Conservation (phyloP, 2,888 invertebrate species). For the Rhagonycha lutea region DNA sequence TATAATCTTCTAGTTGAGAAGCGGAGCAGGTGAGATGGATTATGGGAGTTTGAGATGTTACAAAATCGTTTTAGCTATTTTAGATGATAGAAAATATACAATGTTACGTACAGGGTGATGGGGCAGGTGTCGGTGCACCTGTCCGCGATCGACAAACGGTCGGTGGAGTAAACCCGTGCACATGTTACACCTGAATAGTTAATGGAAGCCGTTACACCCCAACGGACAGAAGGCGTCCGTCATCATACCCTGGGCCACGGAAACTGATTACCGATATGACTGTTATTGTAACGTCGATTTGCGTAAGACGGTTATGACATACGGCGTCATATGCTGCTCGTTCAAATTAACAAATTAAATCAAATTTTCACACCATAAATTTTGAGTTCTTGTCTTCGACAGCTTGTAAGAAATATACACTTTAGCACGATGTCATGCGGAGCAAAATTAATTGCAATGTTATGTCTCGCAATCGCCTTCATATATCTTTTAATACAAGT, state of each 20-base stretch:
- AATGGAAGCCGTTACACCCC: constrained; percentile 47
- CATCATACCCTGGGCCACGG: constrained; percentile 29
- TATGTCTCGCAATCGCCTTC: constrained; percentile 10
- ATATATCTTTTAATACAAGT: constrained; percentile 15
- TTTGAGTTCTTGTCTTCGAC: not conserved
- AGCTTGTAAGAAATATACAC: constrained; percentile 5
- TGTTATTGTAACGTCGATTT: constrained; percentile 29
- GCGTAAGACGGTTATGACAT: constrained; percentile 12
- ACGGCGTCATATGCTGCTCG: constrained; percentile 8
- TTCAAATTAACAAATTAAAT: not conserved
- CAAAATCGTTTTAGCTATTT: constrained; percentile 20
- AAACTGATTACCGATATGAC: constrained; percentile 32
- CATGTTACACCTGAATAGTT: constrained; percentile 50
- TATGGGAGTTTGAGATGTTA: constrained; percentile 9
- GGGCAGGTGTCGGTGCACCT: constrained; percentile 48
- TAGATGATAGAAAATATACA: constrained; percentile 14
- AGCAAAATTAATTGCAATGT: constrained; percentile 24
- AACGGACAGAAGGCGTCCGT: constrained; percentile 39
- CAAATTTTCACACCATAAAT: constrained; percentile 14
- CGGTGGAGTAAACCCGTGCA: constrained; percentile 38
- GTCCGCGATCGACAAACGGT: constrained; percentile 38
- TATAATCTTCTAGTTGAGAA: constrained; percentile 14
- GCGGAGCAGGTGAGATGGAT: constrained; percentile 21
- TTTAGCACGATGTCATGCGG: constrained; percentile 27
- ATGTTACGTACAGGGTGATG: constrained; percentile 34